These are phyloP conservation scores for Volucella inanis DNA, from an alignment of 2,888 invertebrate species.

Conservation along the genomic window DNA sequence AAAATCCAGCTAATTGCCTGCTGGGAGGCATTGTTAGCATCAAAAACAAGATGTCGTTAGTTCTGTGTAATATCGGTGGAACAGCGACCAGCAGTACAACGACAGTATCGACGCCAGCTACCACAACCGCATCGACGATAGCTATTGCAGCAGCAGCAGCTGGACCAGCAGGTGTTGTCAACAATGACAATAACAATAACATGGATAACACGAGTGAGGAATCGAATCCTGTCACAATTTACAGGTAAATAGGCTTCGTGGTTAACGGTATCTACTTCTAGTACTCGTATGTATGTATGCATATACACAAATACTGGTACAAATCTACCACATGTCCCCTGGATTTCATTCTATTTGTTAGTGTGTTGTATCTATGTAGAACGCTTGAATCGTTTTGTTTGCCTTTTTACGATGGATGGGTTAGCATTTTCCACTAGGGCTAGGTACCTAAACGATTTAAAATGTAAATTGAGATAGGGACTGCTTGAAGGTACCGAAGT, in stretches of 20 bases:
- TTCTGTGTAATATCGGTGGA: slow-evolving; percentile 66
- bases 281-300: too few species aligned
- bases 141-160: slow-evolving; percentile 57
- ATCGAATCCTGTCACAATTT: slow-evolving; percentile 93
- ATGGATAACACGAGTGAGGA: slow-evolving; percentile 93
- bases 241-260: slow-evolving; percentile 87
- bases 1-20: slow-evolving; percentile 64
- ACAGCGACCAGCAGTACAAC: slow-evolving; percentile 74
- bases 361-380: neutral
- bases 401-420: neutral
- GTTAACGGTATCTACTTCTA: too few species aligned
- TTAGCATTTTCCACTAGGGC: neutral
- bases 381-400: neutral
- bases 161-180: slow-evolving; percentile 61
- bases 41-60: slow-evolving; percentile 65
- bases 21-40: slow-evolving; percentile 65
- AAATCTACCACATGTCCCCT: neutral
- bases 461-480: slow-evolving; percentile 47
- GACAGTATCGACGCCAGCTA: slow-evolving; percentile 78
- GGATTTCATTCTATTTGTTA: neutral
- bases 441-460: slow-evolving; percentile 47
- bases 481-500: neutral
- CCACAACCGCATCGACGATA: slow-evolving; percentile 67
- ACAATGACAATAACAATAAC: slow-evolving; percentile 87
- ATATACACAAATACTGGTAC: too few species aligned